Evolutionary conservation across 2,113 vertebrate species (phyloP), one percentile per base, ranked within the genome.

Genomic region (Casuarius casuarius): DNA sequence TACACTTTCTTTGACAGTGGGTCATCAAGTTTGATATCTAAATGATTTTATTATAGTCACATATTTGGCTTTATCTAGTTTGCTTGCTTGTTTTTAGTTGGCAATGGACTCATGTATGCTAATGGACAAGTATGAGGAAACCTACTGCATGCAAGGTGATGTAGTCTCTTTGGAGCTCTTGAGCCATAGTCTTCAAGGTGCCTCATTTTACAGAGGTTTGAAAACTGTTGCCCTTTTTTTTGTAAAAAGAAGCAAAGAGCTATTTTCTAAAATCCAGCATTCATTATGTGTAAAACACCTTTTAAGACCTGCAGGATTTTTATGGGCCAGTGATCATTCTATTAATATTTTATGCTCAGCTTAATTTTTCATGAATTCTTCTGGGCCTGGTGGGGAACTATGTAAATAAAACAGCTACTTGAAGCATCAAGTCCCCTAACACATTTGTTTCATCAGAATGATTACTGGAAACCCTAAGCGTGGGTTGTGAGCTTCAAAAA

Each of bases 311-410:
- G n/a, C 62, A 70, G 38, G 72, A 73, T 63, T 93, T 89, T 95
- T 91, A 88, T 78, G 84, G 63, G 44, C 73, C 5, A 10, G n/a
- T 89, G 87, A 93, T 80, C 66, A 78, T 91, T 59, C 71, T 66
- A 84, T 97, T 93, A 84, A 96, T 96, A 91, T 95, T 97, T 97
- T 84, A 97, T 95, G 62, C 79, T 84, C 23, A 3, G 0, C 87
- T 96, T 90, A 96, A 96, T 95, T 97, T 96, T 97, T 97, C 87
- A 95, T 95, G 77, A 95, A 59, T 42, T 94, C 46, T 94, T 62
- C 1, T 7, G 46, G 75, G 54, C 35, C 44, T 81, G 29, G 16
- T 94, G 48, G 33, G 76, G 48, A 21, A 66, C 40, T 49, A 10
- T 28, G 82, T 89, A 90, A 96, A 90, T 95, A 93, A 92, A 95